Conservation (phyloP, 2,888 invertebrate genomes). For the Dolomedes plantarius region DNA sequence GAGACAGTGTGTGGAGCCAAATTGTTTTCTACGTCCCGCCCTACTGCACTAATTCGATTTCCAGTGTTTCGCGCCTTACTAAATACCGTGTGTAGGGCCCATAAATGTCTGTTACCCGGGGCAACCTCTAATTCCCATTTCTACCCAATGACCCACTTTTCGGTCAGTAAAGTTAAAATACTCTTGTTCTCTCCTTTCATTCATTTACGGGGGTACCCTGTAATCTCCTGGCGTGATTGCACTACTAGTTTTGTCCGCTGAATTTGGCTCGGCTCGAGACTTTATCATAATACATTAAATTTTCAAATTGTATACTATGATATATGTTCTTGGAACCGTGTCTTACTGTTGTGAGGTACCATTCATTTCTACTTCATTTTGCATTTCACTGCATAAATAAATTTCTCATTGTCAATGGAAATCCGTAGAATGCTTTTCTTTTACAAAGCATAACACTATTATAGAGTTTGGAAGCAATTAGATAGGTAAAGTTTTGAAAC, state of each 20-base stretch:
- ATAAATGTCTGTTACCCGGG: slow-evolving; percentile 60
- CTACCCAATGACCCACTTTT: slow-evolving; percentile 59
- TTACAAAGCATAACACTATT: no score
- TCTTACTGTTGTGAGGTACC: no score
- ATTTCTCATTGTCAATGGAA: no score
- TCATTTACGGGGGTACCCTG: neutral
- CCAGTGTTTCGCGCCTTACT: slow-evolving; percentile 47
- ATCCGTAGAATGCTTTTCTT: no score
- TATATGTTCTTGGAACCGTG: no score
- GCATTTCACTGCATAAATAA: no score
- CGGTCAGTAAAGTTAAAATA: slow-evolving; percentile 56
- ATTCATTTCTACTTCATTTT: no score
- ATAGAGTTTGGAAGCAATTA: no score
- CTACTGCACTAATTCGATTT: slow-evolving; percentile 65
- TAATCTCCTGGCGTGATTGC: slow-evolving; percentile 9
- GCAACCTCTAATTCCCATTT: slow-evolving; percentile 55
- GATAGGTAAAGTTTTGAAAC: no score
- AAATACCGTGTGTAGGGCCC: slow-evolving; percentile 52
- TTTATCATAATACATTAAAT: no score
- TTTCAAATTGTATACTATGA: no score
- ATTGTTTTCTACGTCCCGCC: slow-evolving; percentile 45
- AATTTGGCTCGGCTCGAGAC: no score
- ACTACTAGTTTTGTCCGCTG: neutral
- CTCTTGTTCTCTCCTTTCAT: slow-evolving; percentile 53
- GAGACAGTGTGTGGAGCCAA: slow-evolving; percentile 38